Base-by-base conservation (phyloP, 2,888 invertebrate genomes). In the Oligia latruncula region DNA sequence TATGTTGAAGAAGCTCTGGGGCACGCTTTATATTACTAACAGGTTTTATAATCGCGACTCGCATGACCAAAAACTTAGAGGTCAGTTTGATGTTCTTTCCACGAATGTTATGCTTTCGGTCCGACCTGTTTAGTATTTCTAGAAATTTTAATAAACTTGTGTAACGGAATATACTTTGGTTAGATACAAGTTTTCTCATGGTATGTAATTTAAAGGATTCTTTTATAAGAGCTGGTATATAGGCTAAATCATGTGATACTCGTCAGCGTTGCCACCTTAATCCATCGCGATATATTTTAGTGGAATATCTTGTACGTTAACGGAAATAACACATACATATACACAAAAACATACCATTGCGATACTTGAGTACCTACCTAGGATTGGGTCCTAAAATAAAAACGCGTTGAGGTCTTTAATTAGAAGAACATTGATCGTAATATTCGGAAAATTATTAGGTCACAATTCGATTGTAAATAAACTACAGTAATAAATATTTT, bases 1-100 rank as follows among this genome's bases (percentile, higher is more conserved):
- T 88, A 89, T 90, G 91, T 91, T 86, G 91, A 90, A 89, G 90
- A 92, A 92, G 91, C 89, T 84, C 91, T 89, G 82, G 82, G 80
- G 81, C 81, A 80, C 88, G 89, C 91, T 93, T 91, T 91, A 90
- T 90, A 90, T 90, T 88, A 80, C 76, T 91, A 95, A 95, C 95
- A 89, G 93, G 95, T 95, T 95, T 91, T 90, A 78, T 72, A 86
- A 90, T 91, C 89, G 91, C 89, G 89, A 91, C 90, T 90, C 87
- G 75, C 64, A 85, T 91, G 90, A 89, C 89, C 88, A 90, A 92
- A 92, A 90, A 89, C 81, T 90, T 91, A 88, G 88, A 93, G 92
- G 93, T 92, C 92, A 88, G 46, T 46, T 46, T 62, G 29, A 70
- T 78, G 86, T 88, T 87, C 83, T 86, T 88, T 87, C 82, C 68